Conservation (phyloP, 2,113 vertebrate species). For the Leptobrachium ailaonicum region DNA sequence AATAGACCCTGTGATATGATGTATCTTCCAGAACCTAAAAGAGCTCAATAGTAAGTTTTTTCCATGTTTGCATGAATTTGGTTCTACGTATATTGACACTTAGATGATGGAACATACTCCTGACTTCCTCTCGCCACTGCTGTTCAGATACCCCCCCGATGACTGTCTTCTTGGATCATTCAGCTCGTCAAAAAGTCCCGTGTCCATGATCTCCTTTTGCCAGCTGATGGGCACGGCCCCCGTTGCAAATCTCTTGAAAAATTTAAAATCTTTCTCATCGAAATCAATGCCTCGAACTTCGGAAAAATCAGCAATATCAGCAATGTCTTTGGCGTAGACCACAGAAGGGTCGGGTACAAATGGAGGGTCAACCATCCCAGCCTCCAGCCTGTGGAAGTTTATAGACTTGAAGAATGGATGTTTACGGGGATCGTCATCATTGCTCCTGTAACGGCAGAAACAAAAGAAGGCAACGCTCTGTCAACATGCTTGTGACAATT, state of each 20-base stretch:
- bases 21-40: no score
- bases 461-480: neutral
- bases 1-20: neutral
- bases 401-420: constrained; percentile 85
- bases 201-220: constrained; percentile 90
- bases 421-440: constrained; percentile 81
- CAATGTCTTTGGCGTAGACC: constrained; percentile 88
- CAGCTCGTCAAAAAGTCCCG: constrained; percentile 81
- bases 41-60: neutral
- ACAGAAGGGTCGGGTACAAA: constrained; percentile 88
- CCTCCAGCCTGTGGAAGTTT: constrained; percentile 87
- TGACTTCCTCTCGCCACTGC: constrained; percentile 66
- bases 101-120: constrained; percentile 79
- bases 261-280: constrained; percentile 82
- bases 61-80: neutral
- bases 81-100: constrained; percentile 36
- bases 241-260: constrained; percentile 86
- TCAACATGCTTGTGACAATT: no score
- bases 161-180: constrained; percentile 76
- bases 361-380: constrained; percentile 78
- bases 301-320: constrained; percentile 88
- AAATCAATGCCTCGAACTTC: constrained; percentile 85
- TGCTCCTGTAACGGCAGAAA: constrained; percentile 63
- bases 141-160: constrained; percentile 55
- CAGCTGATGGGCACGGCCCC: constrained; percentile 79